phyloP scores from a whole-genome alignment of 2,797 vertebrate species.

The Cheirogaleus major region DNA sequence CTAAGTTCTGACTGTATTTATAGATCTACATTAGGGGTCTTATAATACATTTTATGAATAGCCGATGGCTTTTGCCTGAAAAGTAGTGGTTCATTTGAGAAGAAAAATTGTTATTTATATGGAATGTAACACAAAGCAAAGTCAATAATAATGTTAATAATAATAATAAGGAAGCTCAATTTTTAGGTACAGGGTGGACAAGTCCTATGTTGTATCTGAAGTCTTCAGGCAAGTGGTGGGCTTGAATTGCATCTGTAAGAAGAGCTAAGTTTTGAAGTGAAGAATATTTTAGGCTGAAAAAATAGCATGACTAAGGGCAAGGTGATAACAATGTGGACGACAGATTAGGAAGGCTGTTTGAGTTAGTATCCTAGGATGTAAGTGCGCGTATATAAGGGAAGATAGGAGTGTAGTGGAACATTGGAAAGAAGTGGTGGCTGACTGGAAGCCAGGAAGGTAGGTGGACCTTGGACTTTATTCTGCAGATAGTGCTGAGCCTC shows the following conservation, averaged over 20 bases:
- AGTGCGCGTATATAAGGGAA: fast-evolving
- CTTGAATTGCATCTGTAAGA: background rate
- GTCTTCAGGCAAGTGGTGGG: background rate
- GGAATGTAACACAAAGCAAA: background rate
- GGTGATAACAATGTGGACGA: background rate
- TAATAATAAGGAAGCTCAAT: background rate
- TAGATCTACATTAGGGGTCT: background rate
- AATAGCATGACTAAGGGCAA: background rate
- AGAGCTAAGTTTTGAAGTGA: background rate
- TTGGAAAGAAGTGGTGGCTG: background rate
- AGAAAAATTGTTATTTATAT: background rate
- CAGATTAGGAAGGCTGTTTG: background rate
- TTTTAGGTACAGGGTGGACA: background rate
- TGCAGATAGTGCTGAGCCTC: background rate
- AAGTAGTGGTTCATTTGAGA: background rate
- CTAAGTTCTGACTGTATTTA: background rate
- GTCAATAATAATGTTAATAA: background rate
- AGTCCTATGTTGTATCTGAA: background rate
- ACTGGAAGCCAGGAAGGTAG: background rate
- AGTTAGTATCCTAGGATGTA: background rate
- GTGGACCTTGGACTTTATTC: background rate
- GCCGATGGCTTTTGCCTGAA: background rate
- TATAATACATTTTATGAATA: background rate
- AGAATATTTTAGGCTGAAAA: background rate
- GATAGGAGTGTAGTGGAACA: background rate